These are phyloP conservation scores for Coilia nasus DNA, from an alignment of 2,797 vertebrate species.

Conservation along the genomic window DNA sequence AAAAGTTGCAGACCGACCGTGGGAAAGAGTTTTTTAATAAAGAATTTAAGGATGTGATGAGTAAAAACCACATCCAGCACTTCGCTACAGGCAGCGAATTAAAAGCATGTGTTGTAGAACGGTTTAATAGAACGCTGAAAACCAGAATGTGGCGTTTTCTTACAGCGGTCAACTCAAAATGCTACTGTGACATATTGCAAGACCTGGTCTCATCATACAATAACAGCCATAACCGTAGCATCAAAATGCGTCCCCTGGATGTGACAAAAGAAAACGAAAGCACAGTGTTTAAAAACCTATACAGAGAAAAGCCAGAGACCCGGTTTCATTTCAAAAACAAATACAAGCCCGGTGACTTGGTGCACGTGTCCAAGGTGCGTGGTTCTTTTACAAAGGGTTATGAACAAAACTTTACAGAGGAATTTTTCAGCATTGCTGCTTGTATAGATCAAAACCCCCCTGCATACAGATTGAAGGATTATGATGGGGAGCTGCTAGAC, in stretches of 20 bases:
- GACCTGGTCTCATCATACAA: slow-evolving; percentile 6
- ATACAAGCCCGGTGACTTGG: background rate
- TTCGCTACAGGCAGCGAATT: slow-evolving; percentile 12
- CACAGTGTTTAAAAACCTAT: slow-evolving; percentile 25
- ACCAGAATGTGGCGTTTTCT: slow-evolving; percentile 26
- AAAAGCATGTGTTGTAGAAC: slow-evolving; percentile 13
- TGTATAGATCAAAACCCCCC: background rate
- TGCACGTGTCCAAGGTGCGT: background rate
- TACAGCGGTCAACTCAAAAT: background rate
- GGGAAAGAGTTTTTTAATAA: no score
- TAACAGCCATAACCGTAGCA: background rate
- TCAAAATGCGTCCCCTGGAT: background rate
- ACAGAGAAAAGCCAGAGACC: background rate
- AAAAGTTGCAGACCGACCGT: no score
- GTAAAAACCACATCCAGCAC: background rate
- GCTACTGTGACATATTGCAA: slow-evolving; percentile 10
- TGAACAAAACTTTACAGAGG: no score
- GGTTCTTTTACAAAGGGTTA: no score
- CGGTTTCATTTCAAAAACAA: background rate
- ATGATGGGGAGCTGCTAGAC: slow-evolving; percentile 10
- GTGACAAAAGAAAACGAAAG: slow-evolving; percentile 3
- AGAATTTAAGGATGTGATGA: no score
- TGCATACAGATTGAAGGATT: slow-evolving; percentile 4
- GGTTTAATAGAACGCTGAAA: slow-evolving; percentile 24
- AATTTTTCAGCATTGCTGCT: background rate